Base-by-base conservation (phyloP, 2,113 vertebrate species). In the Oplegnathus fasciatus region DNA sequence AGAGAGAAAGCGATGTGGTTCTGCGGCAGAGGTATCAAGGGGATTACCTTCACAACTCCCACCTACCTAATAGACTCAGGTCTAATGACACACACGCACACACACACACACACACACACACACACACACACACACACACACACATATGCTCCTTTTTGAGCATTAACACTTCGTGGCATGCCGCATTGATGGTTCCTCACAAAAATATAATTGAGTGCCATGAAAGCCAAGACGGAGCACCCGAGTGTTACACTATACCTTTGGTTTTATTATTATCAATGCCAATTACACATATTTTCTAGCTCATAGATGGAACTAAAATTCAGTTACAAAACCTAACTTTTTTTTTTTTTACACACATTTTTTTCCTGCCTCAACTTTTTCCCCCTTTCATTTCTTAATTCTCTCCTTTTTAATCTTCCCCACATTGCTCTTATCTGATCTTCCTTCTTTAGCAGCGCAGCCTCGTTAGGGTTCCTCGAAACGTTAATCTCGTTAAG, bases 41-140 rank as follows among this genome's bases (percentile, higher is more conserved):
- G 89, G 91, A 94, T 93, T 94, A 91, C 82, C 86, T 86, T 77
- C 80, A 84, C 83, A 81, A 48, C 78, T 84, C 78, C 85, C 84
- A 81, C 86, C 75, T 58, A 75, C 66, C 83, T 86, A 91, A 93
- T 90, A 84, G 84, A 89, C 73, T 92, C 70, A 66, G 62, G 22
- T 81, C 54, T 92, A 82, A 87, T 89, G 76, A 79, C 60, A 71
- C 61, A 69, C 82, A 32, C 74, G 17, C 37, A 46, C 46, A 57
- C 62, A 61, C 61, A 40, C 67, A 57, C 52, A 26, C 13, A 46
- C 73, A 28, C 34, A 55, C 58, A 65, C 58, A 48, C 32, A 73
- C 75, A 52, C 84, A 61, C 4, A n/a, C n/a, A n/a, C n/a, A n/a
- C n/a, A n/a, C n/a, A n/a, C n/a, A n/a, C n/a, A n/a, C n/a, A n/a